Base-by-base conservation (phyloP, 2,797 vertebrate genomes). In the Cuniculus paca region DNA sequence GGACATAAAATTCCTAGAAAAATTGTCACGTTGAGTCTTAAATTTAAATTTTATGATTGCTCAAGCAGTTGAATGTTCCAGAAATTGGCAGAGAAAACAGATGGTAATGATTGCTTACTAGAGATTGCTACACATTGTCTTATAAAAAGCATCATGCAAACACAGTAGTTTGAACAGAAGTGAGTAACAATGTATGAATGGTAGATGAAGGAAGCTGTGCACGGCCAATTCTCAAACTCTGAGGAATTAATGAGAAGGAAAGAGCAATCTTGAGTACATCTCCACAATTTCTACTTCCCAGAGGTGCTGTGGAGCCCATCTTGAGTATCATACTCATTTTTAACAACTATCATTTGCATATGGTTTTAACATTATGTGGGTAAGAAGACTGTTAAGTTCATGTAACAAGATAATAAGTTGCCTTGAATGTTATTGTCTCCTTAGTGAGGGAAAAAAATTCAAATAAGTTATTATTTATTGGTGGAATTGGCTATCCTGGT, bases 31-130 rank as follows among this genome's bases (percentile, higher is more conserved):
- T 10, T 63, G 56, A 16, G 28, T 82, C 63, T 86, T 94, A 85
- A 96, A 96, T 97, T 86, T 56, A 91, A 89, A 94, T 97, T 95
- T 97, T 94, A 94, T 97, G 88, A 31, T 61, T 77, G 54, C 52
- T 54, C 65, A 60, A 39, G 92, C 34, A 68, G 72, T 4, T 81
- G 88, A 90, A 65, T 81, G 60, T 68, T 94, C 28, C 61, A 88
- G 82, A 22, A 95, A 88, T 74, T 81, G 24, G 34, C 50, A 31
- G 50, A 72, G 36, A 79, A 92, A 95, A 90, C 93, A 95, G 88
- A 97, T 88, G 78, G 95, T 12, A 90, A 68, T 20, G 61, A 85
- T 48, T 84, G 65, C 60, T 78, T 77, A 72, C 39, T 65, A 34
- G 31, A 22, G 42, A 90, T 78, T 79, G 54, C 26, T 61, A 56